Conservation (phyloP, 2,888 invertebrate species). For the Sinotaia quadrata region DNA sequence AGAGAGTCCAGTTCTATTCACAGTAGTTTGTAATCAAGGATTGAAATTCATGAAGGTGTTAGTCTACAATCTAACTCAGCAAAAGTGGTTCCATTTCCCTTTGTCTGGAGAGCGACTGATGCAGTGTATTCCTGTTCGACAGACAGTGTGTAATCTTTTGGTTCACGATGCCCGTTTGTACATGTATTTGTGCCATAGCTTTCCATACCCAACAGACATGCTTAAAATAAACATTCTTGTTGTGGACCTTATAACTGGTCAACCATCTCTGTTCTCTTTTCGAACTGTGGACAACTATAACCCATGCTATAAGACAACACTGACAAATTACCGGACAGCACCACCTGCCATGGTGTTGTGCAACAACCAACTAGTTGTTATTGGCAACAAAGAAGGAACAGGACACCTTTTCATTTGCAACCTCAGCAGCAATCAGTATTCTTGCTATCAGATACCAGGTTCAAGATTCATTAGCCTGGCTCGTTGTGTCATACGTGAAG, state of each 20-base stretch:
- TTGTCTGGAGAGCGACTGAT: slow-evolving; percentile 60
- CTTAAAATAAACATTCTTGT: slow-evolving; percentile 65
- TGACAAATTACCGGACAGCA: slow-evolving; percentile 64
- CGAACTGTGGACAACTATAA: slow-evolving; percentile 62
- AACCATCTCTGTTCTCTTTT: slow-evolving; percentile 63
- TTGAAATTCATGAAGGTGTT: slow-evolving; percentile 66
- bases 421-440: slow-evolving; percentile 62
- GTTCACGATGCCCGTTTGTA: slow-evolving; percentile 61
- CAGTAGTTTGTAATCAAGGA: slow-evolving; percentile 64
- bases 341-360: slow-evolving; percentile 67
- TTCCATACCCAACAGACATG: slow-evolving; percentile 70
- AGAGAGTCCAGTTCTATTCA: slow-evolving; percentile 49
- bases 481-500: slow-evolving; percentile 60
- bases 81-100: slow-evolving; percentile 64
- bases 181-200: slow-evolving; percentile 66
- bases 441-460: slow-evolving; percentile 65
- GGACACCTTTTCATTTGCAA: slow-evolving; percentile 68
- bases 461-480: slow-evolving; percentile 67
- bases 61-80: slow-evolving; percentile 59
- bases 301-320: slow-evolving; percentile 67
- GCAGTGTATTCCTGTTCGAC: slow-evolving; percentile 64
- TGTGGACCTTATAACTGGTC: slow-evolving; percentile 60
- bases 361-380: slow-evolving; percentile 61
- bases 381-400: slow-evolving; percentile 67
- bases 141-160: slow-evolving; percentile 63